These are phyloP conservation scores for Meghimatium bilineatum DNA, from an alignment of 2,888 invertebrate species.

Conservation along the genomic window DNA sequence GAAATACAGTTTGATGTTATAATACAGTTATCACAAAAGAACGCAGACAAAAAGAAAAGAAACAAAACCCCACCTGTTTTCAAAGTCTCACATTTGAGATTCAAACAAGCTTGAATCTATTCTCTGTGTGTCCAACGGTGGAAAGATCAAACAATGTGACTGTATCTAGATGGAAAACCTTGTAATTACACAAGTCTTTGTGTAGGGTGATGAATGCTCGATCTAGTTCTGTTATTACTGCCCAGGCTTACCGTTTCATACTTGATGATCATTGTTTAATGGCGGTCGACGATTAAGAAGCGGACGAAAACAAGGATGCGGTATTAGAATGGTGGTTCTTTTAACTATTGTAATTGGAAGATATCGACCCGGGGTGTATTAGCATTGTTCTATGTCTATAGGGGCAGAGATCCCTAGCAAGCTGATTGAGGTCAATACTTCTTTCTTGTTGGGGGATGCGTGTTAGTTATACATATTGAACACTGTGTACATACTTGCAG, in stretches of 20 bases:
- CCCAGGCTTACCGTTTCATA: not conserved
- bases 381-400: not conserved
- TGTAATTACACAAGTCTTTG: slow-evolving; percentile 7
- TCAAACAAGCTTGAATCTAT: not conserved
- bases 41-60: too few species aligned
- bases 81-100: not conserved
- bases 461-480: too few species aligned
- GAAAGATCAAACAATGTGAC: not conserved
- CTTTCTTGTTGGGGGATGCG: not conserved
- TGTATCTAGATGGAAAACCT: not conserved
- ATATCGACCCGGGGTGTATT: not conserved
- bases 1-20: too few species aligned
- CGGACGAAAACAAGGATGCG: not conserved
- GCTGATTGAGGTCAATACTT: not conserved
- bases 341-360: slow-evolving; percentile 1
- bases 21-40: too few species aligned
- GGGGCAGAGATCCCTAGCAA: not conserved
- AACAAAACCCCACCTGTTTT: not conserved
- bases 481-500: too few species aligned
- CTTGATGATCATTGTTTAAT: not conserved
- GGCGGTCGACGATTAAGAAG: not conserved
- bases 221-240: not conserved
- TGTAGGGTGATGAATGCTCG: not conserved
- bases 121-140: not conserved
- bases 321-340: not conserved